These are phyloP conservation scores for Corythaixoides concolor DNA, from an alignment of 2,113 vertebrate species.

Conservation along the genomic window DNA sequence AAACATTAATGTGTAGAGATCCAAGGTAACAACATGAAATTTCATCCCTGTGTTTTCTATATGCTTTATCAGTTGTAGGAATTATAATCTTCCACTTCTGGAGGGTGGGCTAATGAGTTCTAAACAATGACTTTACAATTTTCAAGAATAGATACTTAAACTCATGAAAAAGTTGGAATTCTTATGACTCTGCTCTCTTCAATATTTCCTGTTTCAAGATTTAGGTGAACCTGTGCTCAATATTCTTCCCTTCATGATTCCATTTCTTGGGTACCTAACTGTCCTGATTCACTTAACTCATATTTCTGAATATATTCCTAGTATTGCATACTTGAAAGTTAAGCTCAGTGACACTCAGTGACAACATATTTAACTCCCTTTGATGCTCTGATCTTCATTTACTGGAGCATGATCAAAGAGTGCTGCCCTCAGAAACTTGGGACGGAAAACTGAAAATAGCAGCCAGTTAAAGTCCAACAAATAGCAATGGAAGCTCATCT, in stretches of 20 bases:
- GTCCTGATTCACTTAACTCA: not conserved
- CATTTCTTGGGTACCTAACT: not conserved
- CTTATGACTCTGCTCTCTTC: not conserved
- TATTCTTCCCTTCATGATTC: not conserved
- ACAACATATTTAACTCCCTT: conserved; percentile 51
- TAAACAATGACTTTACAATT: not conserved
- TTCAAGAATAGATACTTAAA: not conserved
- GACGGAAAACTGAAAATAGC: conserved; percentile 24
- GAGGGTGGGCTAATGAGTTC: not conserved
- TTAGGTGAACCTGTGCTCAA: not conserved
- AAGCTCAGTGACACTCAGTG: conserved; percentile 20
- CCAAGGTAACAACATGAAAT: not conserved
- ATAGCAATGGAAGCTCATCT: not conserved
- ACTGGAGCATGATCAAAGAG: conserved; percentile 51
- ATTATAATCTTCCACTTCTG: not conserved
- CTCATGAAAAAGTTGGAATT: not conserved
- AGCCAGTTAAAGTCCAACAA: not conserved
- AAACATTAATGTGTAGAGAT: not conserved
- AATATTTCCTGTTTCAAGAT: not conserved
- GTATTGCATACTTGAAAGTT: conserved; percentile 26
- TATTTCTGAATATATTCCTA: conserved; percentile 19
- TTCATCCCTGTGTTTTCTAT: not conserved
- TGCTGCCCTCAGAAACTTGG: not conserved
- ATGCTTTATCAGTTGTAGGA: not conserved
- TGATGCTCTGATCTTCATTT: conserved; percentile 59